These are phyloP conservation scores for Crypturellus tataupa DNA, from an alignment of 2,797 vertebrate species.

Conservation along the genomic window DNA sequence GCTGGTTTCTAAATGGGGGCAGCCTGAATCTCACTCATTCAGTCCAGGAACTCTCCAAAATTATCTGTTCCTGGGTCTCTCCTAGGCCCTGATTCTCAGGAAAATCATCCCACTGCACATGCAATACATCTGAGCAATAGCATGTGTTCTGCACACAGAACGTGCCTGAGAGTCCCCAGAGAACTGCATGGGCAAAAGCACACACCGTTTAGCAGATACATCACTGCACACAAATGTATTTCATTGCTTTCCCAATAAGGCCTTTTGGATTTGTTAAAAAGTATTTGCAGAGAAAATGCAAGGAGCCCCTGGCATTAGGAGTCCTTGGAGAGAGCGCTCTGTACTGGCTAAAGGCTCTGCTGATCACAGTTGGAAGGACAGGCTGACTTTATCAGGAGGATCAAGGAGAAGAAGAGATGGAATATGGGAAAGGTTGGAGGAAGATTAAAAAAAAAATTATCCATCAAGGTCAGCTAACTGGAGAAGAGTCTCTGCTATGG, in stretches of 20 bases:
- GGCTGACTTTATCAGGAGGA: constrained; percentile 68
- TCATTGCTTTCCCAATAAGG: constrained; percentile 47
- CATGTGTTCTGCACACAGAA: constrained; percentile 37
- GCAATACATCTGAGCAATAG: constrained; percentile 38
- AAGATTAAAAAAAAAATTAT: constrained; percentile 70
- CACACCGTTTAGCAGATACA: constrained; percentile 26
- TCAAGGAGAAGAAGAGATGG: constrained; percentile 71
- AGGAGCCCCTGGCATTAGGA: constrained; percentile 64
- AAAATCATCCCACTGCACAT: neutral
- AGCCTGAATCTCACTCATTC: neutral
- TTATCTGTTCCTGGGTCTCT: neutral
- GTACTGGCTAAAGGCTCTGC: constrained; percentile 65
- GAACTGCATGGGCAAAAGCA: constrained; percentile 9
- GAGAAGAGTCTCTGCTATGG: constrained; percentile 33
- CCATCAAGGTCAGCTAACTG: constrained; percentile 66
- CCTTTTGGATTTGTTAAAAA: constrained; percentile 63
- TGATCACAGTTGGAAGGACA: constrained; percentile 71
- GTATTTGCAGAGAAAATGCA: constrained; percentile 70
- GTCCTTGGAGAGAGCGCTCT: constrained; percentile 59
- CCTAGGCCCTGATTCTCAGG: neutral
- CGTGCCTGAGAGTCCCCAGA: constrained; percentile 23
- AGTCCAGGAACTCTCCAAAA: neutral
- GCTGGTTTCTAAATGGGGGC: neutral
- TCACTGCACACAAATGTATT: constrained; percentile 48
- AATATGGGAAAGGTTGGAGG: constrained; percentile 71